Conservation (phyloP, 2,888 invertebrate genomes). For the Timema cristinae region DNA sequence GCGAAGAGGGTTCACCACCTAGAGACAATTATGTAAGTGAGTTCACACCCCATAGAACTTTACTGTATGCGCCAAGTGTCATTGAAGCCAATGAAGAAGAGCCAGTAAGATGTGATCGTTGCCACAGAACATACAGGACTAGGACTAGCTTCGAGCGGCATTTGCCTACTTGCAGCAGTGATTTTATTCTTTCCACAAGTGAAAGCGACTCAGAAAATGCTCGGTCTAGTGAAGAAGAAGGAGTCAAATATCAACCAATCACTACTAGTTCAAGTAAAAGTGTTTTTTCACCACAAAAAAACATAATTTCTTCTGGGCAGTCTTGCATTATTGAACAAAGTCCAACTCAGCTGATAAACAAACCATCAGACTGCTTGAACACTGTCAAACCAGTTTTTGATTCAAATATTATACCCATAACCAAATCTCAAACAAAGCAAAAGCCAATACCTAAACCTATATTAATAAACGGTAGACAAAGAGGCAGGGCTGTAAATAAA, state of each 20-base stretch:
- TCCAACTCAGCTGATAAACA: too few species aligned
- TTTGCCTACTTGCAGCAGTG: conserved; percentile 60
- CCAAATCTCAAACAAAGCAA: too few species aligned
- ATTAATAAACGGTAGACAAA: too few species aligned
- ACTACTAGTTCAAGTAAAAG: too few species aligned
- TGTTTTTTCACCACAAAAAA: too few species aligned
- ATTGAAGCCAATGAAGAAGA: conserved; percentile 52
- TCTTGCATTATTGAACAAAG: too few species aligned
- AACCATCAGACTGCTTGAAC: too few species aligned
- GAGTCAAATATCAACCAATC: not conserved
- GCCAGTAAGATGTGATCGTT: conserved; percentile 81
- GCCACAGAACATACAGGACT: conserved; percentile 81
- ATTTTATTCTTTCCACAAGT: conserved; percentile 68
- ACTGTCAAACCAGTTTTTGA: too few species aligned
- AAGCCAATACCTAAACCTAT: too few species aligned
- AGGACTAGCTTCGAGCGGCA: conserved; percentile 78
- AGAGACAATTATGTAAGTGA: conserved; percentile 44
- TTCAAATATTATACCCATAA: too few species aligned
- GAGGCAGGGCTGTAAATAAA: too few species aligned
- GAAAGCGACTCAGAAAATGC: conserved; percentile 72
- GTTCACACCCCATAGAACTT: conserved; percentile 45
- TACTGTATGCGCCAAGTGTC: conserved; percentile 43
- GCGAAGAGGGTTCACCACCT: conserved; percentile 45
- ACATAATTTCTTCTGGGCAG: too few species aligned
- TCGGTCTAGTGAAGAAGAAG: conserved; percentile 29